Evolutionary conservation across 1,140 invertebrate species (phyloP).

Genomic region (Drosophila mauritiana): DNA sequence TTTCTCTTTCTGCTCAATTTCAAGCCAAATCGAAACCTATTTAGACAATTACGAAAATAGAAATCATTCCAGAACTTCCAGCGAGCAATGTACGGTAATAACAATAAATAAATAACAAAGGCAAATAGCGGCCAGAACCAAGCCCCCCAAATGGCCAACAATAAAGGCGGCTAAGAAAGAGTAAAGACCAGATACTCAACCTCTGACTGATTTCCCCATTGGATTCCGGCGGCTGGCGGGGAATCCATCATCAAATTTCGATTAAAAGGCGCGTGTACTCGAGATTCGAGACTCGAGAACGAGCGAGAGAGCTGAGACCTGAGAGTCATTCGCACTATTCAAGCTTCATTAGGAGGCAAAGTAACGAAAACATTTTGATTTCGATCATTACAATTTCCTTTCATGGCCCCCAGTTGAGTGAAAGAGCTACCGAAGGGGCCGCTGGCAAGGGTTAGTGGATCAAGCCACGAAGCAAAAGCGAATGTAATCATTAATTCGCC

Average conservation of each 20-base stretch:
- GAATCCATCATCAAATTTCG: slow-evolving; percentile 82
- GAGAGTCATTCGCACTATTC: slow-evolving; percentile 79
- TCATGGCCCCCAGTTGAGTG: slow-evolving; percentile 57
- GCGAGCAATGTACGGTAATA: slow-evolving; percentile 70
- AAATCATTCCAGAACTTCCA: slow-evolving; percentile 59
- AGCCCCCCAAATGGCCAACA: slow-evolving; percentile 58
- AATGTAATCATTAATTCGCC: slow-evolving; percentile 77
- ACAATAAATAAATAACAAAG: slow-evolving; percentile 82
- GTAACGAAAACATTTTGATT: slow-evolving; percentile 83
- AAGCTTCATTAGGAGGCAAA: slow-evolving; percentile 82
- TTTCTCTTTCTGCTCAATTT: slow-evolving; percentile 52
- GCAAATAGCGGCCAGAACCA: slow-evolving; percentile 68
- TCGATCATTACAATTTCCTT: slow-evolving; percentile 83
- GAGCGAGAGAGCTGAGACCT: slow-evolving; percentile 33
- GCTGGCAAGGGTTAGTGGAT: slow-evolving; percentile 74
- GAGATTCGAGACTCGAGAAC: slow-evolving; percentile 17
- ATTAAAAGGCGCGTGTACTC: slow-evolving; percentile 77
- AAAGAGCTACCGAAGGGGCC: slow-evolving; percentile 72
- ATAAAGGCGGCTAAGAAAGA: slow-evolving; percentile 28
- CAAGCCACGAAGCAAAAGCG: slow-evolving; percentile 57
- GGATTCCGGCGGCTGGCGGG: slow-evolving; percentile 10
- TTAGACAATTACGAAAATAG: slow-evolving; percentile 70
- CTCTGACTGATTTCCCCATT: slow-evolving; percentile 36
- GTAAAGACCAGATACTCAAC: slow-evolving; percentile 40
- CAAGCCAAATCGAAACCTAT: slow-evolving; percentile 67